A percentile compares a stretch with the other conserved stretches of the same genome.
These are phyloP conservation scores for Zele albiditarsus DNA, from an alignment of 2,888 invertebrate genomes.

Conservation along the genomic window DNA sequence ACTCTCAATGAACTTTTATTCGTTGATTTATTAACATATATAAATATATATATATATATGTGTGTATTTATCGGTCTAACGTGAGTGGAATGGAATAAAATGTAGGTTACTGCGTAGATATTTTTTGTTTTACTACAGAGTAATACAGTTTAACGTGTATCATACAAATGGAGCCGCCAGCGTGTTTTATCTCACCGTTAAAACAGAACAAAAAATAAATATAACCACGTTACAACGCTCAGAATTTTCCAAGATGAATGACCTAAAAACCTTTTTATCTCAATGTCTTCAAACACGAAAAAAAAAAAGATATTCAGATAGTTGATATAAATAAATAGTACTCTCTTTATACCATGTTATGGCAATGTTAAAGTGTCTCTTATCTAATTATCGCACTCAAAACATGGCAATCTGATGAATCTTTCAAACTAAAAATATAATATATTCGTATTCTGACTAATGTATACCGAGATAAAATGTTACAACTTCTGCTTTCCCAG, in stretches of 20 bases:
- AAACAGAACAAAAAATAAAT: background rate
- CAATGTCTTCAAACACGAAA: background rate
- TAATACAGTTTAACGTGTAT: background rate
- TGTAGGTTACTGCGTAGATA: conserved; percentile 8
- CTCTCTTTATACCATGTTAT: background rate
- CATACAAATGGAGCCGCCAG: background rate
- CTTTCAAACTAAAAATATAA: background rate
- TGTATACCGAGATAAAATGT: background rate
- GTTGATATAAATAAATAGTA: background rate
- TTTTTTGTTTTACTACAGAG: background rate
- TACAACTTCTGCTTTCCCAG: background rate
- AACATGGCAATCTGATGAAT: background rate
- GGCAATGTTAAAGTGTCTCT: background rate
- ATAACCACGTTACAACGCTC: background rate
- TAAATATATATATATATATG: background rate
- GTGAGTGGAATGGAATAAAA: background rate
- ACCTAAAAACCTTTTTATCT: background rate
- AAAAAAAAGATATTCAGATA: background rate
- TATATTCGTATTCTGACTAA: background rate
- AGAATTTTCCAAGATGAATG: background rate
- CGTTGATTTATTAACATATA: background rate
- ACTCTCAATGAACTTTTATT: background rate
- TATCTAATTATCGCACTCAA: background rate
- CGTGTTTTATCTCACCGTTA: background rate
- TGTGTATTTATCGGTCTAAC: background rate